Percentiles rank a stretch among this genome's conserved stretches.
These are phyloP conservation scores for Pandemis heparana DNA, from an alignment of 2,888 invertebrate genomes.

Conservation along the genomic window DNA sequence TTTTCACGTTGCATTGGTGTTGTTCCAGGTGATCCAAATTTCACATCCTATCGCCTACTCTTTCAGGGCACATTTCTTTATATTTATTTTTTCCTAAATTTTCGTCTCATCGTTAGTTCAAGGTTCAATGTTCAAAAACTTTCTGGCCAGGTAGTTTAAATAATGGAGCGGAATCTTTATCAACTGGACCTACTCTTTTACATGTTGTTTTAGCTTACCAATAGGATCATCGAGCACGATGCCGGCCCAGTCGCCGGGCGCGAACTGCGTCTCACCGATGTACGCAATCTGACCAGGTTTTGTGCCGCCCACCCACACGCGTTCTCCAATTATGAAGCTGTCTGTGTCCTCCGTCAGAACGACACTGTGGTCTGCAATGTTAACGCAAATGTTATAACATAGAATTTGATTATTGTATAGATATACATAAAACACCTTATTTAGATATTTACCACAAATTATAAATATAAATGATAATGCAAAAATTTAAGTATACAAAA, in stretches of 20 bases:
- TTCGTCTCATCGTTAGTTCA: too few relatives aligned
- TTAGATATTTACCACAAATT: background rate
- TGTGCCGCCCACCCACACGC: slow-evolving; percentile 96
- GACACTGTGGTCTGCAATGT: slow-evolving; percentile 91
- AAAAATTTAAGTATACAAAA: background rate
- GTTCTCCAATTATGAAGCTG: slow-evolving; percentile 97
- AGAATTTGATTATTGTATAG: background rate
- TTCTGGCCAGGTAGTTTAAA: background rate
- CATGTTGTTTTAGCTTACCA: slow-evolving; percentile 85
- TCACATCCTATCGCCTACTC: background rate
- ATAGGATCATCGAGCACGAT: slow-evolving; percentile 97
- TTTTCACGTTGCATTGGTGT: background rate
- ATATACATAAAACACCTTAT: background rate
- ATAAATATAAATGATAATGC: background rate
- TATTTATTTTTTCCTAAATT: too few relatives aligned
- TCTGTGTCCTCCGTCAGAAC: slow-evolving; percentile 95
- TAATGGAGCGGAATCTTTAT: background rate
- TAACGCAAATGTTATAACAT: slow-evolving; percentile 29
- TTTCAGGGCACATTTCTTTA: too few relatives aligned
- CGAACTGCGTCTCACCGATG: slow-evolving; percentile 98
- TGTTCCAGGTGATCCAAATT: background rate
- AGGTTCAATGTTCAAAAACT: background rate
- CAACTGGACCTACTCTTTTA: background rate
- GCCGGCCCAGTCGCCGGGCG: slow-evolving; percentile 99
- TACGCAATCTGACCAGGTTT: slow-evolving; percentile 97